Conservation (phyloP, 2,797 vertebrate species). For the Lagorchestes hirsutus region DNA sequence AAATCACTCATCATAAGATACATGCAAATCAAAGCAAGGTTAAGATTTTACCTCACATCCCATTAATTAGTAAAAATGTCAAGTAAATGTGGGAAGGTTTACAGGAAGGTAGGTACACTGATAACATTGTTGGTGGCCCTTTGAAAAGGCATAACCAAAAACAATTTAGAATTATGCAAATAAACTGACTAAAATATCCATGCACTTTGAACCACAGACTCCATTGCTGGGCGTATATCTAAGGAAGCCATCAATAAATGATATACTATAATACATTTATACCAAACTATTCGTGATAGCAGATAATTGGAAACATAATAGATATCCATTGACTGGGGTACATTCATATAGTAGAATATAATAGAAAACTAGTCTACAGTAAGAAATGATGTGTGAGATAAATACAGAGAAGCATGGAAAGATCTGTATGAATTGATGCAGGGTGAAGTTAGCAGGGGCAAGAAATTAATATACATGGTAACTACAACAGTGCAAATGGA, state of each 20-base stretch:
- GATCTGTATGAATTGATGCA: neutral
- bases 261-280: neutral
- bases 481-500: neutral
- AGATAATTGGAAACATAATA: neutral
- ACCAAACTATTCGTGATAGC: neutral
- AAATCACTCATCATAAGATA: neutral
- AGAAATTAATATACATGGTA: neutral
- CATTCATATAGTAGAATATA: neutral
- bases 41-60: neutral
- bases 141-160: neutral
- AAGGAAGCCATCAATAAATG: neutral
- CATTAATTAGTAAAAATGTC: neutral
- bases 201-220: neutral
- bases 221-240: neutral
- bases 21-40: neutral
- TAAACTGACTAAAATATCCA: neutral
- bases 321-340: neutral
- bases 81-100: neutral
- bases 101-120: neutral
- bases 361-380: neutral
- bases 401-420: neutral
- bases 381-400: neutral
- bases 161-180: neutral
- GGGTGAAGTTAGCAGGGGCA: neutral
- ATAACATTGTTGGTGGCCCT: neutral